Base-by-base conservation (phyloP, 30 jellyfish, hydroid and myxozoan genomes). In the Hydractinia symbiolongicarpus region DNA sequence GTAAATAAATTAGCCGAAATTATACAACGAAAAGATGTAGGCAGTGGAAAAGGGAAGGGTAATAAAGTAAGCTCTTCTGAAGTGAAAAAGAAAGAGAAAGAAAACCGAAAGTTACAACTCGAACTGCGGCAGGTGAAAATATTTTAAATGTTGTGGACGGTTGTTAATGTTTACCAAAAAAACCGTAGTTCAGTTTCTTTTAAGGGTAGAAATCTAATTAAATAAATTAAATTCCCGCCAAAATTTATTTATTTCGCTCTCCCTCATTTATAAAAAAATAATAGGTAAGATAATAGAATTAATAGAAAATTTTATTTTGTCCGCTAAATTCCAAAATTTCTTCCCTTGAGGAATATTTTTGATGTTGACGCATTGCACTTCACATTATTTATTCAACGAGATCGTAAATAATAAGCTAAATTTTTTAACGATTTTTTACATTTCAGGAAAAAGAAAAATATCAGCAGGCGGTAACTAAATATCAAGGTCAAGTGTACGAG, bases 1-100 rank as follows among this genome's bases (percentile, higher is more conserved):
- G 95, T 90, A 9, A 84, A 85, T 72, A 90, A 90, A 66, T 72
- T 90, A 40, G 97, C 97, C 4, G 95, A 90, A 81, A 86, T 90
- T 50, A 84, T 90, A 83, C 86, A 85, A 62, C 91, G 95, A 15
- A 90, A 85, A 53, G 97, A 90, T 78, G 61, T 77, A 30, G 51
- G 93, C 5, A 30, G 79, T 15, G 76, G 77, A 15, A 89, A 89
- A 61, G 83, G 83, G 5, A 90, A 78, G 57, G 82, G 94, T 15
- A 88, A 83, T 77, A 90, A 86, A 85, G 95, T 85, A 61, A 82
- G 88, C 55, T 86, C 97, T 8, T 83, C 96, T 6, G 97, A 85
- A 71, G 54, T 90, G 81, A 90, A 88, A 82, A 90, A 90, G 83
- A 90, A 90, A 54, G 97, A 90, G 55, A 85, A 85, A 79, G 97